Base-by-base conservation (phyloP, 2,797 vertebrate genomes). In the Spondyliosoma cantharus region DNA sequence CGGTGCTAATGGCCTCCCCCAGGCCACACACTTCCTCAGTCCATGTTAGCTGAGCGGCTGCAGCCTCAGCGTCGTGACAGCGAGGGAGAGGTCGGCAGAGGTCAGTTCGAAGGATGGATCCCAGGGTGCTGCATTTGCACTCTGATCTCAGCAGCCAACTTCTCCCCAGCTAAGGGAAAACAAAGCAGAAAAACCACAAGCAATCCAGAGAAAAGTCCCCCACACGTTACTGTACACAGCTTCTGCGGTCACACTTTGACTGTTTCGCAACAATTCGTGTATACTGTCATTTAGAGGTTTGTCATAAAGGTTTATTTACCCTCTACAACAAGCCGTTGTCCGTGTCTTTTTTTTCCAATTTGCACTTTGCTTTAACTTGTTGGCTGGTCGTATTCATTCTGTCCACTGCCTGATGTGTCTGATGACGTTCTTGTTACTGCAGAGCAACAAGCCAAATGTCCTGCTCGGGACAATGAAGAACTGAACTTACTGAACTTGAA, bases 81-180 rank as follows among this genome's bases (percentile, higher is more conserved):
- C 84, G 32, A 81, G 57, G 16, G 24, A 72, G 62, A 75, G 76
- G 86, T 86, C 69, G 68, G 53, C 22, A 62, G 69, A 57, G 84
- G 87, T 87, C 88, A 72, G 57, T 13, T 74, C 67, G 66, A 80
- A 74, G 69, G 77, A 80, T 70, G 76, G 62, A 77, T 81, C 78
- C 70, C 25, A 1, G 52, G 52, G 84, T 73, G 82, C 58, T 80
- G 66, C 1, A 25, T 79, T 82, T 83, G 78, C 58, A 72, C 78
- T 78, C 37, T 27, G 74, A 78, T 78, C 81, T 82, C 81, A 81
- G 79, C 74, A 63, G 19, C 29, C 16, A 43, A 63, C 75, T 71
- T 80, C 81, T 74, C 67, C 65, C 17, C 74, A 82, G 73, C 79
- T 64, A 80, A 63, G 71, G 69, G 50, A 66, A 87, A 90, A 87